Percentiles rank a stretch among this genome's conserved stretches.
phyloP scores from a whole-genome alignment of 2,888 invertebrate species.

The Parasteatoda lunata region DNA sequence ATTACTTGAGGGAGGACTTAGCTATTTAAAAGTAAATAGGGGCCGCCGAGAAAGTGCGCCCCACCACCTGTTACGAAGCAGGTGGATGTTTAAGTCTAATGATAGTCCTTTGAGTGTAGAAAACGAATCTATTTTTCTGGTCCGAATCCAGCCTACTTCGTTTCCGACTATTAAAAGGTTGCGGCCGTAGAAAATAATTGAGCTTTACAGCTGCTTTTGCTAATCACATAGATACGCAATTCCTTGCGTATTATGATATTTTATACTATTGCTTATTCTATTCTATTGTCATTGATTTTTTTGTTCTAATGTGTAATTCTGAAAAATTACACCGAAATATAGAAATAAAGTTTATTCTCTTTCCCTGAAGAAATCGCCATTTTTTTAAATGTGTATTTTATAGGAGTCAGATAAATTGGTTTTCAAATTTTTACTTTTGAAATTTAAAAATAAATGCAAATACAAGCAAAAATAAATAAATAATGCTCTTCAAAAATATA shows the following conservation, averaged over 20 bases:
- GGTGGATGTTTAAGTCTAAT: constrained; percentile 60
- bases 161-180: background rate
- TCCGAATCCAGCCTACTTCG: background rate
- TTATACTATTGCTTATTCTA: too few relatives aligned
- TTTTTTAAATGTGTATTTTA: too few relatives aligned
- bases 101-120: constrained; percentile 29
- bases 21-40: background rate
- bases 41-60: background rate
- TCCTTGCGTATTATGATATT: background rate
- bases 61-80: constrained; percentile 57
- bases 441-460: too few relatives aligned
- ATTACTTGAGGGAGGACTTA: background rate
- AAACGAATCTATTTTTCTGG: constrained; percentile 25
- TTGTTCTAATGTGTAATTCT: too few relatives aligned
- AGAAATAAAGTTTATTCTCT: too few relatives aligned
- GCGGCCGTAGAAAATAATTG: background rate
- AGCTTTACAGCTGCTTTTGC: background rate
- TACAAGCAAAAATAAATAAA: too few relatives aligned
- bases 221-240: background rate
- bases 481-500: too few relatives aligned
- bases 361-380: too few relatives aligned
- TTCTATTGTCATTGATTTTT: too few relatives aligned
- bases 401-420: too few relatives aligned
- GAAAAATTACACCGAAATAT: too few relatives aligned
- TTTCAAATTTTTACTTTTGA: too few relatives aligned